phyloP scores from a whole-genome alignment of 2,888 invertebrate genomes.

The Amblyteles armatorius region DNA sequence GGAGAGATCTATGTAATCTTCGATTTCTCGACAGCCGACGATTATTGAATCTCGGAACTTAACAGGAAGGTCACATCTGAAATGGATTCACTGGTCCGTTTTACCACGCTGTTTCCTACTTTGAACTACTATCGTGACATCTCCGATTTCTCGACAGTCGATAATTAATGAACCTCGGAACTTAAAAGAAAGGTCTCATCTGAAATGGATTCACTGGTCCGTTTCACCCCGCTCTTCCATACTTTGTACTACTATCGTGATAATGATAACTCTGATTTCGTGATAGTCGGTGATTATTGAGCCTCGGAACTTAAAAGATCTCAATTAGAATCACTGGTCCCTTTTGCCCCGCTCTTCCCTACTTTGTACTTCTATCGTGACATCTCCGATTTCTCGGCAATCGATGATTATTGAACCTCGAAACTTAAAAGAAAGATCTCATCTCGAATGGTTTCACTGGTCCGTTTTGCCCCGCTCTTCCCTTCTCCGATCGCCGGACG shows the following conservation, averaged over 20 bases:
- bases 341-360: no score
- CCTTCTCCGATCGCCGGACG: not conserved
- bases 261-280: no score
- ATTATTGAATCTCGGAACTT: not conserved
- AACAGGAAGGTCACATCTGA: no score
- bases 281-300: no score
- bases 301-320: no score
- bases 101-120: no score
- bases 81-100: no score
- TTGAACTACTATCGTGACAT: not conserved
- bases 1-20: not conserved
- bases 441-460: not conserved
- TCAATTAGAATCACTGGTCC: no score
- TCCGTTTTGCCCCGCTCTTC: not conserved
- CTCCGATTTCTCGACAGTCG: not conserved
- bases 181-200: not conserved
- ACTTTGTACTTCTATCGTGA: not conserved
- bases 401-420: not conserved
- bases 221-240: no score
- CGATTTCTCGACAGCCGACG: slow-evolving; percentile 1
- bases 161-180: not conserved
- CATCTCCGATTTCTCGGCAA: not conserved
- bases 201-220: no score
- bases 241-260: not conserved
- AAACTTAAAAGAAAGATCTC: not conserved